phyloP scores from a whole-genome alignment of 92 coral and sea anemone species.

The Epizoanthus ramosus region DNA sequence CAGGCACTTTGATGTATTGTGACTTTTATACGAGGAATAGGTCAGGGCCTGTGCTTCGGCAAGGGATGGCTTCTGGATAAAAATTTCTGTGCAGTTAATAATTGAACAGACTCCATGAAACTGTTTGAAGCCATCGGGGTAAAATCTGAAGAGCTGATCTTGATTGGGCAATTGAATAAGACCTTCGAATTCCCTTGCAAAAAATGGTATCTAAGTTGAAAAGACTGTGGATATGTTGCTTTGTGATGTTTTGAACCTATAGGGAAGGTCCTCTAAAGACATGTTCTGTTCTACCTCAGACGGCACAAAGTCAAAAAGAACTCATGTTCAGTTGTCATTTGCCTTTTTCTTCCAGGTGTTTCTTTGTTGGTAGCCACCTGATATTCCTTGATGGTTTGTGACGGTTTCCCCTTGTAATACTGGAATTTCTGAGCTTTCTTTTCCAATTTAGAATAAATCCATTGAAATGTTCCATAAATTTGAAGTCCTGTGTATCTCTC shows the following conservation, averaged over 20 bases:
- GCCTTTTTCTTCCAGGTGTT: no score
- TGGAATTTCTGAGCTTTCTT: no score
- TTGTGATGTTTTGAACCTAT: background rate
- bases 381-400: no score
- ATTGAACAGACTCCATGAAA: conserved; percentile 48
- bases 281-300: no score
- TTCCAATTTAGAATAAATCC: no score
- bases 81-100: conserved; percentile 61
- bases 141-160: conserved; percentile 22
- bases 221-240: background rate
- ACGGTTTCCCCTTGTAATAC: no score
- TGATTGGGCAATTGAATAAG: conserved; percentile 61
- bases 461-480: no score
- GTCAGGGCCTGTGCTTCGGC: conserved; percentile 49
- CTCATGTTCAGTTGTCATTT: no score
- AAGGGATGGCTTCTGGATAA: conserved; percentile 46
- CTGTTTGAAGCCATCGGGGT: conserved; percentile 52
- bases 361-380: no score
- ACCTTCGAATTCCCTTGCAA: background rate
- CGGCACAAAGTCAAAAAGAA: no score
- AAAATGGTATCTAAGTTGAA: background rate
- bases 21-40: conserved; percentile 51
- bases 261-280: background rate
- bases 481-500: no score
- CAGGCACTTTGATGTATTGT: conserved; percentile 48